These are phyloP conservation scores for Sprattus sprattus DNA, from an alignment of 2,113 vertebrate genomes.

Conservation along the genomic window DNA sequence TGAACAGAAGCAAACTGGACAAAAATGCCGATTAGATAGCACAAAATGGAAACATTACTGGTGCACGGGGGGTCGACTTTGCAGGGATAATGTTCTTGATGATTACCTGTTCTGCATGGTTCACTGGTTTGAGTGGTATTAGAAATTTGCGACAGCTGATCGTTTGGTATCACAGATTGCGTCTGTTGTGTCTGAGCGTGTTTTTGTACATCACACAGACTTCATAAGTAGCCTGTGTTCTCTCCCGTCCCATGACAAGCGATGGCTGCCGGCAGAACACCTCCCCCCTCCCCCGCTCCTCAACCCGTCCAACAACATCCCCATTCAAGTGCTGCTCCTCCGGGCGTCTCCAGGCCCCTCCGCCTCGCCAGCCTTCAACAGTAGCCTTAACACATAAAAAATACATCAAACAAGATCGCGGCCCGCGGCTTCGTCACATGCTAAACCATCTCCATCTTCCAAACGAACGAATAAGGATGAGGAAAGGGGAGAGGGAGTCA, in stretches of 20 bases:
- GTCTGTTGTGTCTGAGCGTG: constrained; percentile 24
- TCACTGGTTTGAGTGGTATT: not conserved
- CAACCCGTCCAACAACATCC: constrained; percentile 70
- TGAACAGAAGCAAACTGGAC: not conserved
- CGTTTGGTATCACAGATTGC: constrained; percentile 29
- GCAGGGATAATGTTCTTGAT: not conserved
- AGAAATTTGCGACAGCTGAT: constrained; percentile 11
- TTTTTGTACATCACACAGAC: constrained; percentile 67
- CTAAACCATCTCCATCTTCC: constrained; percentile 56
- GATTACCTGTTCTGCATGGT: not conserved
- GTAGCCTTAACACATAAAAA: constrained; percentile 77
- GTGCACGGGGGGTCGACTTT: not conserved
- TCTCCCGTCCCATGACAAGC: constrained; percentile 66
- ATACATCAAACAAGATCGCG: constrained; percentile 72
- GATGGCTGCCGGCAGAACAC: constrained; percentile 59
- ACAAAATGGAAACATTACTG: not conserved
- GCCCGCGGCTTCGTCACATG: constrained; percentile 70
- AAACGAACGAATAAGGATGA: constrained; percentile 40
- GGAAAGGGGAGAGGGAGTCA: constrained; percentile 12
- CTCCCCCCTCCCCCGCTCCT: constrained; percentile 32
- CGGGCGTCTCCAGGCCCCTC: constrained; percentile 54
- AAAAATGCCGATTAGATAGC: not conserved
- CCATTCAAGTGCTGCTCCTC: constrained; percentile 71
- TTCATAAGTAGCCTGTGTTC: constrained; percentile 58
- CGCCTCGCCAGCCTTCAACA: constrained; percentile 56